phyloP scores from a whole-genome alignment of 2,888 invertebrate genomes.

The Dioctria rufipes region DNA sequence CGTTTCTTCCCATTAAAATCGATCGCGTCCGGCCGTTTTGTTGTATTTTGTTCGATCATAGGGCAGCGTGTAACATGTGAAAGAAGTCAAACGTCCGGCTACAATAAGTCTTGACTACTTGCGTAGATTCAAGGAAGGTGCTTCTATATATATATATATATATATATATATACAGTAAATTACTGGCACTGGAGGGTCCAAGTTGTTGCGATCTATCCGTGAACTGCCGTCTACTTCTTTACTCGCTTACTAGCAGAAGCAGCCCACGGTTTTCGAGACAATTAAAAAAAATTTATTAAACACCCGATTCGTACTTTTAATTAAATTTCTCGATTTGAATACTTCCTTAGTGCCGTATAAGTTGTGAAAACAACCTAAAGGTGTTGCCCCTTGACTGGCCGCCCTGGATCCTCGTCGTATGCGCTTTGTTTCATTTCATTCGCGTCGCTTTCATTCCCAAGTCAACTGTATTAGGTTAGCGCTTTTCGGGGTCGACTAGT shows the following conservation, averaged over 20 bases:
- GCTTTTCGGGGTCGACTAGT: conserved; percentile 34
- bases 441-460: not conserved
- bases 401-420: conserved; percentile 6
- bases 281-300: conserved; percentile 50
- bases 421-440: conserved; percentile 11
- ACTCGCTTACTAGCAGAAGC: not conserved
- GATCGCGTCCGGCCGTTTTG: conserved; percentile 41
- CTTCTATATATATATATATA: not conserved
- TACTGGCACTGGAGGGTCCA: not conserved
- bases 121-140: conserved; percentile 16
- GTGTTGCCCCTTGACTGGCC: conserved; percentile 39
- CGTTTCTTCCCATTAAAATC: conserved; percentile 46
- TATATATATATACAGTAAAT: too few species aligned
- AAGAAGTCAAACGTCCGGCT: conserved; percentile 42
- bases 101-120: conserved; percentile 44
- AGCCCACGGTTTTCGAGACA: conserved; percentile 46
- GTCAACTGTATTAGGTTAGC: conserved; percentile 33
- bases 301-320: conserved; percentile 53
- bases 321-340: conserved; percentile 55
- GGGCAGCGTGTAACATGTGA: conserved; percentile 47
- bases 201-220: conserved; percentile 1
- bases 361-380: conserved; percentile 46
- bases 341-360: conserved; percentile 52
- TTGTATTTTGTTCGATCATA: conserved; percentile 28
- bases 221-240: conserved; percentile 13